Conservation (phyloP, 2,113 vertebrate species). For the Sinocyclocheilus grahami region DNA sequence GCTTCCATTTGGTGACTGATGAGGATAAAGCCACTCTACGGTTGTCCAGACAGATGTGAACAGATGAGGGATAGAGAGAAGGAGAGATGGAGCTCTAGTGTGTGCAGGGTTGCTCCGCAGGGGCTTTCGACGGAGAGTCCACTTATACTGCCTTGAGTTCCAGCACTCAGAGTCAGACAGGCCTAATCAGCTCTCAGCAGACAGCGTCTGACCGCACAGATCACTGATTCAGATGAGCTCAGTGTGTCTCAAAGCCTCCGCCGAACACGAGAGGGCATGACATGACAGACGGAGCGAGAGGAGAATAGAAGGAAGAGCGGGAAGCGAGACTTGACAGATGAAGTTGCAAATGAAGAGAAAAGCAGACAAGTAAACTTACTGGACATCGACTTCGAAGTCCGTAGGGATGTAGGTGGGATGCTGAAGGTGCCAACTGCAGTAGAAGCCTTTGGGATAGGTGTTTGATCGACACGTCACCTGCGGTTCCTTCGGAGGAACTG, state of each 20-base stretch:
- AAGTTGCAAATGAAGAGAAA: slow-evolving; percentile 17
- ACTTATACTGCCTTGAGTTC: slow-evolving; percentile 28
- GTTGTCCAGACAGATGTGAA: slow-evolving; percentile 11
- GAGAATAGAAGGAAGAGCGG: slow-evolving; percentile 12
- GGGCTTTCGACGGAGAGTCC: slow-evolving; percentile 41
- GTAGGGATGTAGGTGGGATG: slow-evolving; percentile 90
- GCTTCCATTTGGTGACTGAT: not conserved
- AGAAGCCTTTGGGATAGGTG: slow-evolving; percentile 96
- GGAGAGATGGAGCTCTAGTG: slow-evolving; percentile 11
- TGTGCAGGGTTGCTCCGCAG: slow-evolving; percentile 10
- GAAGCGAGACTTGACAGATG: slow-evolving; percentile 22
- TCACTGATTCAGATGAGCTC: slow-evolving; percentile 48
- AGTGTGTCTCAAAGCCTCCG: slow-evolving; percentile 13
- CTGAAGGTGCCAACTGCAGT: slow-evolving; percentile 95
- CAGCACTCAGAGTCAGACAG: slow-evolving; percentile 41
- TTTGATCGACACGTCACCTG: slow-evolving; percentile 90
- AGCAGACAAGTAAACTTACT: slow-evolving; percentile 77
- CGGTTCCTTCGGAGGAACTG: slow-evolving; percentile 85
- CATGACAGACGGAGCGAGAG: slow-evolving; percentile 21
- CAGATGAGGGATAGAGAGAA: not conserved
- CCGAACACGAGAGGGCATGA: slow-evolving; percentile 36
- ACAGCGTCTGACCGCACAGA: slow-evolving; percentile 42
- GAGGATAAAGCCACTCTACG: not conserved
- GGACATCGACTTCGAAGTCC: slow-evolving; percentile 88
- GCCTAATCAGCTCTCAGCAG: slow-evolving; percentile 55